These are phyloP conservation scores for Caranx ignobilis DNA, from an alignment of 2,113 vertebrate species.

Conservation along the genomic window DNA sequence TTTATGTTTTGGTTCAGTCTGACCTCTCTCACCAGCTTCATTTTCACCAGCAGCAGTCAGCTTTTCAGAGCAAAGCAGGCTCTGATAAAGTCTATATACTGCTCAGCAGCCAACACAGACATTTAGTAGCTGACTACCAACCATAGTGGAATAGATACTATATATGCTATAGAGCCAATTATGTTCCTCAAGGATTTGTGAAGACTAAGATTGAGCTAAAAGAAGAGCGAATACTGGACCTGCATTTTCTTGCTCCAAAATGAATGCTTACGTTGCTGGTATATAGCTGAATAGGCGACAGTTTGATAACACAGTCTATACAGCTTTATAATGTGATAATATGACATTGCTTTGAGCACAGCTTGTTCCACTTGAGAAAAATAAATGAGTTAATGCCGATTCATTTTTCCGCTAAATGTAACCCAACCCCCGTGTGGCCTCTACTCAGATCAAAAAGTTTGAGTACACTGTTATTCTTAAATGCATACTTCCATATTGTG, in stretches of 20 bases:
- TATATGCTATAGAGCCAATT: not conserved
- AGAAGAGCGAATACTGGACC: not conserved
- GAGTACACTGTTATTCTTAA: not conserved
- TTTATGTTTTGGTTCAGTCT: not conserved
- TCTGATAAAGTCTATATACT: not conserved
- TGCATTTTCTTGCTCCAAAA: not conserved
- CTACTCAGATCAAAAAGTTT: not conserved
- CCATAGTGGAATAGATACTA: not conserved
- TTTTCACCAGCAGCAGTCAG: not conserved
- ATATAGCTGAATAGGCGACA: not conserved
- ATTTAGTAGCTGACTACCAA: not conserved
- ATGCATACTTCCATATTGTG: slow-evolving; percentile 21
- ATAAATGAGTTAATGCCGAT: not conserved
- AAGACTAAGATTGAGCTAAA: not conserved
- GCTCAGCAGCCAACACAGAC: not conserved
- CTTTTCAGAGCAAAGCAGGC: not conserved
- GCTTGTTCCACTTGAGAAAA: slow-evolving; percentile 17
- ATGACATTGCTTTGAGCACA: not conserved
- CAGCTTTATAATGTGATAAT: not conserved
- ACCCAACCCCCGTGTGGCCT: not conserved
- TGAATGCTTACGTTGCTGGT: not conserved
- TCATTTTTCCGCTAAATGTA: not conserved
- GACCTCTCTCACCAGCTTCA: not conserved
- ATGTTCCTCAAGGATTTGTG: not conserved
- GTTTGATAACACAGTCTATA: not conserved